A percentile compares a stretch with the other conserved stretches of the same genome.
These are phyloP conservation scores for Brachionus manjavacas DNA, from an alignment of 1,140 invertebrate genomes.

Conservation along the genomic window DNA sequence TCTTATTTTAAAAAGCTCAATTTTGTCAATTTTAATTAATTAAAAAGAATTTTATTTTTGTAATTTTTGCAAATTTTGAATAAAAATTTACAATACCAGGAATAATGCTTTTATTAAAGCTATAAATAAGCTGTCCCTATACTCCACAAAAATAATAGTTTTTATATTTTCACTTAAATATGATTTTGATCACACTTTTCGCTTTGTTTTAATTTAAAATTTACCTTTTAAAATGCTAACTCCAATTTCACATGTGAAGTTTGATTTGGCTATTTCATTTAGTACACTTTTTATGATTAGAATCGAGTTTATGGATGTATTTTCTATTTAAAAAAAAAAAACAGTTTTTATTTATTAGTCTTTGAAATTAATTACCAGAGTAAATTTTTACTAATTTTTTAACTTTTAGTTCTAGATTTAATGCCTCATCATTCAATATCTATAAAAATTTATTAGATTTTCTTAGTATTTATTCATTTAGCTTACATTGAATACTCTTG, in stretches of 20 bases:
- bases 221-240: background rate
- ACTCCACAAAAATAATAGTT: too few species aligned
- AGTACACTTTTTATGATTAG: background rate
- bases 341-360: background rate
- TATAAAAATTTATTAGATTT: background rate
- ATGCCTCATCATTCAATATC: background rate
- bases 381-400: background rate
- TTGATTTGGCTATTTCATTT: background rate
- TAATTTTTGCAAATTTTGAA: too few species aligned
- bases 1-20: too few species aligned
- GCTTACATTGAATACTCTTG: background rate
- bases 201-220: background rate
- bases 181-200: background rate
- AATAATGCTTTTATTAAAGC: too few species aligned
- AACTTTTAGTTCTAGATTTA: background rate
- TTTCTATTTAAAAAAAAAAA: background rate
- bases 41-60: too few species aligned
- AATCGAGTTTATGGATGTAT: background rate
- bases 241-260: background rate
- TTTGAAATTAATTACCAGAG: background rate
- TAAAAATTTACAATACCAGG: too few species aligned
- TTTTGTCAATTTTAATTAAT: too few species aligned
- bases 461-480: background rate
- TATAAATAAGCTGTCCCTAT: too few species aligned
- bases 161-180: too few species aligned